Evolutionary conservation across 2,797 vertebrate species (phyloP), one percentile per base, ranked within the genome.

Genomic region (Syngnathus acus): DNA sequence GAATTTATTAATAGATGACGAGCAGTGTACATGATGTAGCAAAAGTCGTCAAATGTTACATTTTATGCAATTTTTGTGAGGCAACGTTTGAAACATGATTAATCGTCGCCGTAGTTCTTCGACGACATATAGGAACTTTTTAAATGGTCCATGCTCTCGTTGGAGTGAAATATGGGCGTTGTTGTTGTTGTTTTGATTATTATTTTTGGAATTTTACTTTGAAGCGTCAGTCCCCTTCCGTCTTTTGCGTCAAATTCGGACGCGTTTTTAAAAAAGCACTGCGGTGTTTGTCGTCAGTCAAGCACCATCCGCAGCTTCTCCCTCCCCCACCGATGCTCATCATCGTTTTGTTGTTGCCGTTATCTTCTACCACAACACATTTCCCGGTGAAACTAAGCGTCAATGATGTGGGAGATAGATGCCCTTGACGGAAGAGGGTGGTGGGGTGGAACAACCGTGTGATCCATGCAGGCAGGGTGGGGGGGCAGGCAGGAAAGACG

Each of bases 391-490:
- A 37, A 32, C 26, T 37, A 57, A 57, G 6, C 5, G 23, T 7
- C 26, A 32, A 37, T 37, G 55, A 32, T 57, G 50, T 6, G 64
- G 32, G 32, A 11, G 74, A 72, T 73, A n/a, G 72, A 78, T 85
- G 87, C 81, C 86, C 87, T 89, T 87, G 84, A 84, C 73, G 81
- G 64, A 71, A 75, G 72, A 66, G 66, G 66, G 70, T 57, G 66
- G 59, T 40, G 64, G 78, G 61, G 21, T 69, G 65, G 69, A 47
- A 38, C n/a, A 54, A 54, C 3, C 21, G 21, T 11, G 21, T 13
- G 21, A 26, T 13, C 21, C n/a, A 26, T 23, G 26, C 1, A 26
- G 54, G 26, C 1, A 26, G 54, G 26, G 54, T 26, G 11, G 23
- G 14, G 14, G 11, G 19, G 21, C 21, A 54, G 4, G 11, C 50